Percentiles rank a stretch among this genome's conserved stretches.
Evolutionary conservation across 2,113 vertebrate species (phyloP).

Genomic region (Dipodomys spectabilis): DNA sequence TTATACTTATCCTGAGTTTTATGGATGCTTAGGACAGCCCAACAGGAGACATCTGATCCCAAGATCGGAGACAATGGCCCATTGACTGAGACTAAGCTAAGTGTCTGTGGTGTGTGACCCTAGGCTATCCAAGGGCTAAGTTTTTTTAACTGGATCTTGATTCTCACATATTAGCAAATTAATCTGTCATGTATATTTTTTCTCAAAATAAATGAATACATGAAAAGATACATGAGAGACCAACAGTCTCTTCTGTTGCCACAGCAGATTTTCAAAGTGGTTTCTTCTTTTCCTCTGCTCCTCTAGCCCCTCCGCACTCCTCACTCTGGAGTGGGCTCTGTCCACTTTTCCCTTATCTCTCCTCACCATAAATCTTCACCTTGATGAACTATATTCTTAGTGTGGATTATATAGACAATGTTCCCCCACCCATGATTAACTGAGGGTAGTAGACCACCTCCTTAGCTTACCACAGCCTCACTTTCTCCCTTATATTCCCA

Average conservation of each 20-base stretch:
- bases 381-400: not conserved
- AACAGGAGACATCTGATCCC: not conserved
- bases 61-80: not conserved
- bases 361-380: slow-evolving; percentile 29
- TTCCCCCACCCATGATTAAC: not conserved
- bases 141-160: not conserved
- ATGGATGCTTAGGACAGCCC: not conserved
- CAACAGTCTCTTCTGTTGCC: not conserved
- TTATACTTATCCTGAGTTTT: not conserved
- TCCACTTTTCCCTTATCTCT: not conserved
- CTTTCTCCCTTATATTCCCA: slow-evolving; percentile 19
- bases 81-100: not conserved
- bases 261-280: not conserved
- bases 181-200: not conserved
- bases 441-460: not conserved
- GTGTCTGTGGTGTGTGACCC: not conserved
- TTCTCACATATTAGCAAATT: not conserved
- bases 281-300: not conserved
- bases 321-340: not conserved
- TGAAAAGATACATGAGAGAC: not conserved
- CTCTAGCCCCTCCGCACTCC: not conserved
- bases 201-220: not conserved
- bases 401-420: not conserved
- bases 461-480: not conserved
- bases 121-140: not conserved